Percentiles rank a stretch among this genome's conserved stretches.
phyloP scores from a whole-genome alignment of 2,888 invertebrate genomes.

The Brachypalpus laphriformis region DNA sequence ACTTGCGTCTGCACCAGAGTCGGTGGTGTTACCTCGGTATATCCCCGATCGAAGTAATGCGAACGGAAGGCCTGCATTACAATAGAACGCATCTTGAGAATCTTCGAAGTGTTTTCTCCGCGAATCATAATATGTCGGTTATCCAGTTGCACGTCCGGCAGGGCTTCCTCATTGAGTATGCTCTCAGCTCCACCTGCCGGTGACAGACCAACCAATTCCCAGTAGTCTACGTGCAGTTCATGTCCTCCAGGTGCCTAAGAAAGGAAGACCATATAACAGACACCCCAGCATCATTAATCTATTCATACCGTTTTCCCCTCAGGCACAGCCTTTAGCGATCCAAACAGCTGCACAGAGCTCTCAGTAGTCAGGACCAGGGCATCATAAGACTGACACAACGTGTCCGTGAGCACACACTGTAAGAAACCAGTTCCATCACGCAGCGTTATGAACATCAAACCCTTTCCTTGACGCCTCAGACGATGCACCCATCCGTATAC shows the following conservation, averaged over 20 bases:
- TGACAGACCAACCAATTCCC: constrained; percentile 94
- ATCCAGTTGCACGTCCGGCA: constrained; percentile 98
- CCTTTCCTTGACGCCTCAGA: constrained; percentile 96
- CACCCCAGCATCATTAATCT: background rate
- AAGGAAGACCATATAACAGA: background rate
- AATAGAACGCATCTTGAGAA: constrained; percentile 94
- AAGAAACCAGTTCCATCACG: constrained; percentile 98
- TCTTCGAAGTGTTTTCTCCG: constrained; percentile 98
- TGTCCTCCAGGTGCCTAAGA: constrained; percentile 90
- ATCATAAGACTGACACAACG: constrained; percentile 94
- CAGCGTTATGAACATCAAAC: constrained; percentile 95
- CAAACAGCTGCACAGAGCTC: constrained; percentile 92
- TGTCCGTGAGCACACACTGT: constrained; percentile 94
- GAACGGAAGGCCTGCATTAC: constrained; percentile 92
- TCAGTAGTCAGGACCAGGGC: constrained; percentile 95
- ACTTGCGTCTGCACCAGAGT: constrained; percentile 99
- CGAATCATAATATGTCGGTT: constrained; percentile 99
- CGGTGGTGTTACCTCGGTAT: constrained; percentile 97
- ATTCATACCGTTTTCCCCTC: constrained; percentile 92
- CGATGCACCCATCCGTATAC: constrained; percentile 98
- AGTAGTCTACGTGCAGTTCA: constrained; percentile 95
- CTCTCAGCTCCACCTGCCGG: constrained; percentile 99
- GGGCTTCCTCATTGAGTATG: constrained; percentile 97
- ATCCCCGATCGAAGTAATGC: constrained; percentile 91
- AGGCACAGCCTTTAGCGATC: constrained; percentile 91